Base-by-base conservation (phyloP, 1,140 invertebrate species). In the Propsilocerus akamusi region DNA sequence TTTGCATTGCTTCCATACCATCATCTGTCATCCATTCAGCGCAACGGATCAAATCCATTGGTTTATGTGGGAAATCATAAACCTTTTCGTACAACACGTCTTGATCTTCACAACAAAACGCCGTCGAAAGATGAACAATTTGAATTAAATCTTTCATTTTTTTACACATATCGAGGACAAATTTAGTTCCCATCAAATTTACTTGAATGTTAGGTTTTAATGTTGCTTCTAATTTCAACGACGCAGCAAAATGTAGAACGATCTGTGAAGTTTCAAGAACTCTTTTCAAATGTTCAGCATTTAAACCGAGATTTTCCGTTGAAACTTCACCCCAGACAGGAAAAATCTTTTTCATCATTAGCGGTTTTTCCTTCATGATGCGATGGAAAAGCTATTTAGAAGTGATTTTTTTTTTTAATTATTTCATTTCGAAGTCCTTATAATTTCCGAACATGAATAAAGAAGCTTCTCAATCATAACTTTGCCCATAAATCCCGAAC, bases 221-320 rank as follows among this genome's bases (percentile, higher is more conserved):
- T 51, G 76, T 78, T 1, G 81, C 77, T 57, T 86, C 82, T 48
- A 86, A 63, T 34, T 72, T 73, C 1, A 86, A 76, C 4, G 88
- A 93, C 3, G 93, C 93, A 0, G 92, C 93, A 53, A 81, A 83
- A 63, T 97, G 92, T 62, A 93, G 94, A 0, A 97, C 83, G 47
- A 97, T 72, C 10, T 83, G 69, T 24, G 91, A 80, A 58, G 84
- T 75, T 3, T 80, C 67, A 25, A 70, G 65, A 8, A 97, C 68
- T 47, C 61, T 49, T 50, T 74, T 56, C 3, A 70, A 56, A 10
- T 70, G 63, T 1, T 69, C 63, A 0, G 70, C 60, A 12, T 67
- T 71, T 4, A 86, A 58, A 2, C 89, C 82, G 4, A 86, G 20
- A 14, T n/a, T 5, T 17, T n/a, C n/a, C 7, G 7, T 6, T n/a